Base-by-base conservation (phyloP, 2,888 invertebrate species). In the Homarus gammarus region DNA sequence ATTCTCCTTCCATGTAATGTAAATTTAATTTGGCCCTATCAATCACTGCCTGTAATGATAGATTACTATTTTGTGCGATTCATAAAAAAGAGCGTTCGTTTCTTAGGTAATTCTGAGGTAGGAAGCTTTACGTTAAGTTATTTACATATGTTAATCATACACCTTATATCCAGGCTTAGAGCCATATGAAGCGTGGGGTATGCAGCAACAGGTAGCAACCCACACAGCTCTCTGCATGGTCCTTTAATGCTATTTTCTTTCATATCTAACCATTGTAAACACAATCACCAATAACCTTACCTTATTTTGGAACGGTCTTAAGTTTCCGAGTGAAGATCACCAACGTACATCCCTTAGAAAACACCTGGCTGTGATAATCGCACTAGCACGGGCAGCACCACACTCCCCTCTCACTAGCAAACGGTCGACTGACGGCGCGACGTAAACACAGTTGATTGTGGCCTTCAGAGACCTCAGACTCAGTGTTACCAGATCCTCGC, bases 121-220 rank as follows among this genome's bases (percentile, higher is more conserved):
- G n/a, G n/a, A n/a, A n/a, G n/a, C n/a, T n/a, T n/a, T n/a, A n/a
- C n/a, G n/a, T n/a, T n/a, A n/a, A n/a, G 44, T 44, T 44, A 8
- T 12, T 44, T 12, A 44, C 12, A 44, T 8, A 2, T 1, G 56
- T 5, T 22, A 64, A 5, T 64, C 12, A 27, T 64, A 22, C 1
- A 64, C 27, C 6, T 27, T 8, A 64, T 64, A 64, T 27, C 64
- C 2, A 2, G 5, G 64, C 27, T 22, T 27, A 0, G 8, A 64
- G 64, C 64, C 64, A n/a, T 64, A 64, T 27, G 64, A 3, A 64
- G 64, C 27, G 31, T 27, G 27, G 64, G 64, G 6, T 27, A 56
- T 64, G 64, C 27, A 64, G n/a, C 64, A 64, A 64, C 64, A 64
- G 64, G 64, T 64, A 3, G 64, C 56, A 44, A 64, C 64, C 64